phyloP scores from a whole-genome alignment of 2,797 vertebrate genomes.

The Natrix natrix region DNA sequence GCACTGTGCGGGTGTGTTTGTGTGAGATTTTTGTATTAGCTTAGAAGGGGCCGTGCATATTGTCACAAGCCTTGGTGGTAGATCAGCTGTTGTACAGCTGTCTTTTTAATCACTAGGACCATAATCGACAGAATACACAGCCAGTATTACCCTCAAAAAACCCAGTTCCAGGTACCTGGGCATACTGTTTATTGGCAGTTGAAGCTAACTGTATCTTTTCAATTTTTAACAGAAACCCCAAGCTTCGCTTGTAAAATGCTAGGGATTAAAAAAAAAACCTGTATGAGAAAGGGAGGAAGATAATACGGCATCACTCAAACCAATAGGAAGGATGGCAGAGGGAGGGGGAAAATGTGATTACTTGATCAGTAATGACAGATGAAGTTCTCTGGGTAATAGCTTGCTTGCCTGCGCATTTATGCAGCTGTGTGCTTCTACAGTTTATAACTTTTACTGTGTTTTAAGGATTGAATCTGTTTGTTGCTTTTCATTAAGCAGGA shows the following conservation, averaged over 20 bases:
- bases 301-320: not conserved
- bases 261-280: not conserved
- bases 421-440: not conserved
- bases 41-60: not conserved
- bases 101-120: slow-evolving; percentile 39
- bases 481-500: not conserved
- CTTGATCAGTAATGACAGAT: not conserved
- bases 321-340: not conserved
- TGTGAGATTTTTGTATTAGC: slow-evolving; percentile 7
- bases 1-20: slow-evolving; percentile 8
- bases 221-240: not conserved
- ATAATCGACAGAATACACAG: not conserved
- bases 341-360: not conserved
- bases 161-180: slow-evolving; percentile 39
- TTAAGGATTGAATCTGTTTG: not conserved
- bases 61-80: not conserved
- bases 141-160: slow-evolving; percentile 29
- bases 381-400: not conserved
- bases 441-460: not conserved
- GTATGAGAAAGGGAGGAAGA: not conserved
- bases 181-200: slow-evolving; percentile 29
- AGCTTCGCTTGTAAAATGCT: not conserved
- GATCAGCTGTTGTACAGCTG: slow-evolving; percentile 63
- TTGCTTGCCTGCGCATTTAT: not conserved
- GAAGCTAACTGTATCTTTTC: not conserved